Base-by-base conservation (phyloP, 2,797 vertebrate genomes). In the Xenentodon cancila region DNA sequence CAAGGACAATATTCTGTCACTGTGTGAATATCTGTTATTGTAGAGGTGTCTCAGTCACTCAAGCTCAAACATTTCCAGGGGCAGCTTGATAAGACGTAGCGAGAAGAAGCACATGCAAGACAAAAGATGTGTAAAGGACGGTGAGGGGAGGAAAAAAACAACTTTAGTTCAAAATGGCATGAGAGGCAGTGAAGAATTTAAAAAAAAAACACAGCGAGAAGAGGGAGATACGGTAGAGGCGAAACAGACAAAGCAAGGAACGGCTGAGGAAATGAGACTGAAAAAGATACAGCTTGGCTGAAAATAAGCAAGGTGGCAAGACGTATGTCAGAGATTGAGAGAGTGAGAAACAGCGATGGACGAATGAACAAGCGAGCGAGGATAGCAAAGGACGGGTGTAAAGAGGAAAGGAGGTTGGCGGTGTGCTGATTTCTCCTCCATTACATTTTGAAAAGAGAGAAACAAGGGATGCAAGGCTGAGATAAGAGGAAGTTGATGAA, bases 401-500 rank as follows among this genome's bases (percentile, higher is more conserved):
- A 68, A 70, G 77, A 65, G 59, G 66, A 48, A 67, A 65, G 55
- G 72, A 77, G 62, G 67, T 70, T 71, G 75, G 77, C 66, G 62
- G 79, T 55, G 80, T 71, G 53, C 76, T 72, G 65, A 87, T 88
- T 87, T 79, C 72, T 81, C 75, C 81, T 77, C 82, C 74, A 62
- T 87, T 83, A 82, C 76, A 52, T 80, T 61, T 64, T 71, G 77
- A 82, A 87, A 76, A 69, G 70, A 79, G 54, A 77, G 77, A 84
- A 85, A 88, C 84, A 84, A 83, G 88, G 87, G 88, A 90, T 90
- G 88, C 81, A 78, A 34, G 68, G 75, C 53, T 46, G 74, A 81
- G 90, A 92, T 92, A 91, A 89, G 88, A 83, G 68, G 56, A 84
- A 88, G 88, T 88, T 90, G 91, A 91, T 92, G 89, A 90, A 90